Base-by-base conservation (phyloP, 2,797 vertebrate genomes). In the Microhierax caerulescens region DNA sequence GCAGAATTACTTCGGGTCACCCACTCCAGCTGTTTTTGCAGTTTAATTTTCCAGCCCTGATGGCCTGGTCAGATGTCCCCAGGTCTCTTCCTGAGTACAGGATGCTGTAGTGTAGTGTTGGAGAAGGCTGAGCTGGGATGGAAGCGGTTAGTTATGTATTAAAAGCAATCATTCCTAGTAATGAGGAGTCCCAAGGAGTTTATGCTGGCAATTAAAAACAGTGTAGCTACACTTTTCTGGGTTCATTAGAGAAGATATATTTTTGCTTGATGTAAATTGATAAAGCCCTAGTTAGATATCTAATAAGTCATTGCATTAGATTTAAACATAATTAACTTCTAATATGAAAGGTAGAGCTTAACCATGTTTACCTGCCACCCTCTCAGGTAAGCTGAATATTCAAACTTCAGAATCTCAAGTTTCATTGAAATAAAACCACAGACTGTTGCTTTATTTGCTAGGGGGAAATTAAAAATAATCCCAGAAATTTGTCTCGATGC, bases 151-250 rank as follows among this genome's bases (percentile, higher is more conserved):
- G 34, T 51, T 36, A 10, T 6, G 12, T 19, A 30, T 54, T 72
- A 45, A 61, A 91, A 47, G 25, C 37, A 21, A 53, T 47, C 5
- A 23, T 16, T 83, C 21, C 60, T 50, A 28, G 39, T 67, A 63
- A 34, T 19, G 34, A 75, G 32, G 59, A 76, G 10, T 51, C 48
- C 28, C 28, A 39, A 4, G 47, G 65, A 45, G 9, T 50, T 91
- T 63, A 17, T 77, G 78, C 30, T 53, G 51, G 57, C 63, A 56
- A 14, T 82, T 72, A 19, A 19, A 70, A 79, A 65, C 25, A 20
- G 18, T 72, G 47, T 30, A 76, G 39, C 30, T 69, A 4, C 0
- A 0, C 25, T 81, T 85, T 47, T 18, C 34, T 11, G 5, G 13
- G 25, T 54, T 86, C 14, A 2, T 61, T 57, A 64, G 28, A 50